Evolutionary conservation across 2,113 vertebrate species (phyloP).

Genomic region (Lagopus muta): DNA sequence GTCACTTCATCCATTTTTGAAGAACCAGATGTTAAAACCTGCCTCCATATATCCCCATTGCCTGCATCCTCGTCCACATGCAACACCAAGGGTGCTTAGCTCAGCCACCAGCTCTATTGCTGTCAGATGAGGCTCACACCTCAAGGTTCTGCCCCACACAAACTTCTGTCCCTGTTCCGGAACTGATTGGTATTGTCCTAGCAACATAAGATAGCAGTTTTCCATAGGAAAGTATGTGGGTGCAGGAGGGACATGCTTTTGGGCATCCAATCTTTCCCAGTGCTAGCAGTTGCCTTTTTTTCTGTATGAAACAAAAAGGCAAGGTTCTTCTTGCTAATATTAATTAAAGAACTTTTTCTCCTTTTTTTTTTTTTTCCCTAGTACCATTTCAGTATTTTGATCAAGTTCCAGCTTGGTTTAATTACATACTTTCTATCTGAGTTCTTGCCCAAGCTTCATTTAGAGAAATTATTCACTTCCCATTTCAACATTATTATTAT

Average conservation of each 20-base stretch:
- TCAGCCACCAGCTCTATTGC: neutral
- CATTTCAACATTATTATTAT: conserved; percentile 62
- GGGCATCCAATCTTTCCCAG: neutral
- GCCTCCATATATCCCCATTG: neutral
- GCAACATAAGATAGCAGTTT: neutral
- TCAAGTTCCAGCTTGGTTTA: conserved; percentile 60
- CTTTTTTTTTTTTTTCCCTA: neutral
- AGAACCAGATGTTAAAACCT: neutral
- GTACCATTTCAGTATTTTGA: conserved; percentile 61
- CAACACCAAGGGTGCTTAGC: neutral
- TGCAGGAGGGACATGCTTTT: neutral
- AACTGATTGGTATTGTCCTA: neutral
- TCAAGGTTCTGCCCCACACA: neutral
- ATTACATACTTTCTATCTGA: conserved; percentile 65
- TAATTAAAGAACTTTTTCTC: conserved; percentile 3
- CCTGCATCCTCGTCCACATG: neutral
- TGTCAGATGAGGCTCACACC: neutral
- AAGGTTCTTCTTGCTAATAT: conserved; percentile 32
- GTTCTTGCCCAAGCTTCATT: conserved; percentile 68
- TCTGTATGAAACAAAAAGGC: neutral
- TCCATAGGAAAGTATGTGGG: neutral
- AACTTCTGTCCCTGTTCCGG: neutral
- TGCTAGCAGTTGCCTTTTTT: conserved; percentile 2
- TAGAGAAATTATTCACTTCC: conserved; percentile 71
- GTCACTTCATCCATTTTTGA: neutral